Conservation (phyloP, 2,797 vertebrate species). For the Selene dorsalis region DNA sequence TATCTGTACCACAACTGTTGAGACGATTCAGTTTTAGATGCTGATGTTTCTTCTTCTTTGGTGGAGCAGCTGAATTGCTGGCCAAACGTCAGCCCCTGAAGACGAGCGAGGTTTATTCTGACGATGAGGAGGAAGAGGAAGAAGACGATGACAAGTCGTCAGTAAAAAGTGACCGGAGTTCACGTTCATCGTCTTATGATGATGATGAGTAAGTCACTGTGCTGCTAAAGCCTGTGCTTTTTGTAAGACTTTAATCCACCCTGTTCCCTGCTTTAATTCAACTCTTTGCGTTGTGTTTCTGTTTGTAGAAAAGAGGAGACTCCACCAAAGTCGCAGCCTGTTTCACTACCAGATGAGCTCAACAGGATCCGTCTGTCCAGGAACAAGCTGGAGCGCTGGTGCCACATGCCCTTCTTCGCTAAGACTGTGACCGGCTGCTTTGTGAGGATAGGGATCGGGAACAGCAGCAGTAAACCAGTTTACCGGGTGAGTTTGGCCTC, state of each 20-base stretch:
- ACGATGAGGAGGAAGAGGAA: slow-evolving; percentile 98
- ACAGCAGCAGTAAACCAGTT: slow-evolving; percentile 98
- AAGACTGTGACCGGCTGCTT: slow-evolving; percentile 99
- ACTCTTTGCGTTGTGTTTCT: neutral
- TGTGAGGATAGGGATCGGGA: slow-evolving; percentile 97
- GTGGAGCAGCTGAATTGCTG: slow-evolving; percentile 91
- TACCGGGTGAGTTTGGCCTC: slow-evolving; percentile 88
- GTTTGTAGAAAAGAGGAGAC: slow-evolving; percentile 91
- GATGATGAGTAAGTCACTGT: slow-evolving; percentile 94
- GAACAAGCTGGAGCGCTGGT: slow-evolving; percentile 98
- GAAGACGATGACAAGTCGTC: slow-evolving; percentile 99
- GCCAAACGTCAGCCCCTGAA: slow-evolving; percentile 97
- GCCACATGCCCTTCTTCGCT: slow-evolving; percentile 99
- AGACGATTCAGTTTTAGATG: neutral
- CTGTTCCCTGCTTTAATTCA: neutral
- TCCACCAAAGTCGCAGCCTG: slow-evolving; percentile 95
- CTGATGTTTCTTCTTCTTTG: slow-evolving; percentile 6
- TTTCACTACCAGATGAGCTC: slow-evolving; percentile 95
- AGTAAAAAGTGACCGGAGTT: slow-evolving; percentile 95
- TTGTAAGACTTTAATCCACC: fast-evolving
- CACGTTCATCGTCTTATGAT: slow-evolving; percentile 94
- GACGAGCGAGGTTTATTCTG: slow-evolving; percentile 98
- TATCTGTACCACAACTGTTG: neutral
- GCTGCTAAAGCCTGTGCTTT: too few species aligned
- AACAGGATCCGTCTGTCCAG: slow-evolving; percentile 95